These are phyloP conservation scores for Aplocera efformata DNA, from an alignment of 2,888 invertebrate species.

Conservation along the genomic window DNA sequence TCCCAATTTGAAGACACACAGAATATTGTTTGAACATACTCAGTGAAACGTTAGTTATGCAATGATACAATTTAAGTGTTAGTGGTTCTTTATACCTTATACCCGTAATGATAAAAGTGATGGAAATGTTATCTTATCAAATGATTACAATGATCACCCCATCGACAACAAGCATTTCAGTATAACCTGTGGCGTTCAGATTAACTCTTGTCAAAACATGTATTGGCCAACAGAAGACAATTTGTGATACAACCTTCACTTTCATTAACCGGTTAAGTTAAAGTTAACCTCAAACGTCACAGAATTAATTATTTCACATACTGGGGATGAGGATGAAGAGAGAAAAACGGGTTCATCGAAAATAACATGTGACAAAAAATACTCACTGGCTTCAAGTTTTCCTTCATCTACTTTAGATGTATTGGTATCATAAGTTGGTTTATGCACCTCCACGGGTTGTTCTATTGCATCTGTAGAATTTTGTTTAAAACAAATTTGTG, in stretches of 20 bases:
- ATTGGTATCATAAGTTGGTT: conserved; percentile 62
- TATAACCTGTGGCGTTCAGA: conserved; percentile 45
- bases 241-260: conserved; percentile 45
- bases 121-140: conserved; percentile 59
- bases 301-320: conserved; percentile 43
- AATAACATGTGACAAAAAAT: conserved; percentile 52
- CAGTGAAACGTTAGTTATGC: conserved; percentile 54
- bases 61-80: conserved; percentile 45
- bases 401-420: conserved; percentile 63
- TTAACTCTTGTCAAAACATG: conserved; percentile 8
- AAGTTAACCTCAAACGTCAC: conserved; percentile 46
- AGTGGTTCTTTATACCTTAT: conserved; percentile 47
- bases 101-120: conserved; percentile 47
- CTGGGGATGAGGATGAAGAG: conserved; percentile 41
- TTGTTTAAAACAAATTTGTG: conserved; percentile 62
- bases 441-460: conserved; percentile 72
- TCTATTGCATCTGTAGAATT: conserved; percentile 73
- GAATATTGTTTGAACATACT: conserved; percentile 62
- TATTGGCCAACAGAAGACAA: conserved; percentile 19
- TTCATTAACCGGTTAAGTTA: conserved; percentile 37
- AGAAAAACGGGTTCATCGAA: conserved; percentile 45
- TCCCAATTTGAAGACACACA: conserved; percentile 79
- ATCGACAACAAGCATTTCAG: conserved; percentile 50
- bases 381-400: conserved; percentile 73
- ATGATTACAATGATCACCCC: conserved; percentile 54